Percentiles rank a stretch among this genome's conserved stretches.
Evolutionary conservation across 2,888 invertebrate genomes (phyloP).

Genomic region (Oasisia sp.): DNA sequence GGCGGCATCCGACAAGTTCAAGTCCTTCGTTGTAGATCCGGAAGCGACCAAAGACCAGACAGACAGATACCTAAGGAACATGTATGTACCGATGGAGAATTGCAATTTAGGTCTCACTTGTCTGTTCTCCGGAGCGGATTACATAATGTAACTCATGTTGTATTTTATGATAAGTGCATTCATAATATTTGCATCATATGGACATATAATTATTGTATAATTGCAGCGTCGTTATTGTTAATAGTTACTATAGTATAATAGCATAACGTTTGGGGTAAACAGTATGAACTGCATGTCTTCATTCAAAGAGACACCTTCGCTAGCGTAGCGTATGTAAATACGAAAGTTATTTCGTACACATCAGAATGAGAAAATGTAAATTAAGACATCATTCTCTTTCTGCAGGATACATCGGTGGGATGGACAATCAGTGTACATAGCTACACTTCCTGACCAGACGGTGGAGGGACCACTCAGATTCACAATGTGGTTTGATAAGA

Average conservation of each 20-base stretch:
- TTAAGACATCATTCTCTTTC: neutral
- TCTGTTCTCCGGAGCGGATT: too few relatives aligned
- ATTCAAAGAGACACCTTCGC: neutral
- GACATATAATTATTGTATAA: too few relatives aligned
- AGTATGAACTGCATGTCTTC: neutral
- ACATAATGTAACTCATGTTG: too few relatives aligned
- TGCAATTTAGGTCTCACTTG: neutral
- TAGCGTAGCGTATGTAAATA: too few relatives aligned
- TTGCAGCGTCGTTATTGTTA: too few relatives aligned
- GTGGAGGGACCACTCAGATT: neutral
- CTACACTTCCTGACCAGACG: neutral
- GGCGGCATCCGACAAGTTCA: neutral
- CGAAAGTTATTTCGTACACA: too few relatives aligned
- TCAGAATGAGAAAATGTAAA: too few relatives aligned
- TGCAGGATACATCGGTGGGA: neutral
- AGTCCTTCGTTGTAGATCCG: neutral
- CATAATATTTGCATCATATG: too few relatives aligned
- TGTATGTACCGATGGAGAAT: neutral
- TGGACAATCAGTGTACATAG: neutral
- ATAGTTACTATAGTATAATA: too few relatives aligned
- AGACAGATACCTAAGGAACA: neutral
- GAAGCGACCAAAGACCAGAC: neutral
- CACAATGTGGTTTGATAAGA: neutral
- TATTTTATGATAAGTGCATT: too few relatives aligned
- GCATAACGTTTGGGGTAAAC: too few relatives aligned